phyloP scores from a whole-genome alignment of 1,140 invertebrate genomes.

The Aradophagus sp. region DNA sequence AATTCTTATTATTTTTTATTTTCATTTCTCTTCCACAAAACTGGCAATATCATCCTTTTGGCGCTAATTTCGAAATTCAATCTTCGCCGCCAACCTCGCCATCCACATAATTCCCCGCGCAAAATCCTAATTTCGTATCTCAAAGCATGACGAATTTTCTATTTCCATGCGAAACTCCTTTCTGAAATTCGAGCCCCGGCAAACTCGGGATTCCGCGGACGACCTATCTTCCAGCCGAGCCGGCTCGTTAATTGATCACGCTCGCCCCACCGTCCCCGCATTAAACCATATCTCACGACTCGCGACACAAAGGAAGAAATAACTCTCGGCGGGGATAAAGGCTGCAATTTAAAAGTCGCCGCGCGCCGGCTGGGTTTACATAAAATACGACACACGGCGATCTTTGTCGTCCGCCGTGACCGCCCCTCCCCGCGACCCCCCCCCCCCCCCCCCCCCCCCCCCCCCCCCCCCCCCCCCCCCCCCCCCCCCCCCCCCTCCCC shows the following conservation, averaged over 20 bases:
- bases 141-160: too few relatives aligned
- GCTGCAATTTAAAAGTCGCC: slow-evolving; percentile 48
- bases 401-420: slow-evolving; percentile 42
- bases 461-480: too few relatives aligned
- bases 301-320: slow-evolving; percentile 49
- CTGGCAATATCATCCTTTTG: too few relatives aligned
- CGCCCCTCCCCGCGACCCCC: slow-evolving; percentile 15
- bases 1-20: too few relatives aligned
- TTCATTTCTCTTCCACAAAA: too few relatives aligned
- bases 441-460: slow-evolving; percentile 36
- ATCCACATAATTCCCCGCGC: too few relatives aligned
- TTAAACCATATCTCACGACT: slow-evolving; percentile 43
- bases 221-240: slow-evolving; percentile 2
- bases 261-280: not conserved
- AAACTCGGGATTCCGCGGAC: not conserved
- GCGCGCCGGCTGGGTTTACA: slow-evolving; percentile 37
- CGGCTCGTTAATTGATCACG: slow-evolving; percentile 34
- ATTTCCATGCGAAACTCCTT: too few relatives aligned
- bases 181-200: slow-evolving; percentile 4
- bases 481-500: too few relatives aligned
- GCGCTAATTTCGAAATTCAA: too few relatives aligned
- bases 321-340: slow-evolving; percentile 42
- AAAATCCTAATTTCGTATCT: too few relatives aligned
- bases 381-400: slow-evolving; percentile 47
- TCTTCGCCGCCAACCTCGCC: too few relatives aligned